Percentiles rank a stretch among this genome's conserved stretches.
Evolutionary conservation across 2,113 vertebrate genomes (phyloP).

Genomic region (Nothoprocta perdicaria): DNA sequence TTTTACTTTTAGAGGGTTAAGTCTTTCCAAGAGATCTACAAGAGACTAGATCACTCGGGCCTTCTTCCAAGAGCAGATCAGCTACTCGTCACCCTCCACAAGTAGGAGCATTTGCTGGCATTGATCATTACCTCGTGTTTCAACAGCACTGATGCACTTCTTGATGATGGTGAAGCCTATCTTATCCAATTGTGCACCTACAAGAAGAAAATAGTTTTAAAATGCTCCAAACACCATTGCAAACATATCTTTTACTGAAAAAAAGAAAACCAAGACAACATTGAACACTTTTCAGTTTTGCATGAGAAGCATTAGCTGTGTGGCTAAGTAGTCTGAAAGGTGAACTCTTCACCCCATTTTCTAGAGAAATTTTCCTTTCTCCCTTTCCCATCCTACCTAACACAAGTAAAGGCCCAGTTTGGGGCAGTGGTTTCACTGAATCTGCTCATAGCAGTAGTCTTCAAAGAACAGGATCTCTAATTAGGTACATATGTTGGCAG

Average conservation of each 20-base stretch:
- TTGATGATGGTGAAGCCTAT: constrained; percentile 88
- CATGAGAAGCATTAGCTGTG: no score
- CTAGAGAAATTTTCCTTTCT: neutral
- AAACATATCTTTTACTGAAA: neutral
- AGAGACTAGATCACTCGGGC: neutral
- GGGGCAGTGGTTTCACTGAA: neutral
- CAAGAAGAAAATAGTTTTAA: neutral
- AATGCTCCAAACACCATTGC: neutral
- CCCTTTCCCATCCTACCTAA: neutral
- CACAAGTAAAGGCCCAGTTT: neutral
- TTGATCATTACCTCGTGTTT: constrained; percentile 88
- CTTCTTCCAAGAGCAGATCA: neutral
- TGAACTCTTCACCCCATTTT: neutral
- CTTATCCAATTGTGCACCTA: constrained; percentile 91
- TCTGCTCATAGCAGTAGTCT: constrained; percentile 44
- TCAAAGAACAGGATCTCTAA: constrained; percentile 50
- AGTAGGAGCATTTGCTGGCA: neutral
- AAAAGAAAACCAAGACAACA: neutral
- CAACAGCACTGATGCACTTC: constrained; percentile 92
- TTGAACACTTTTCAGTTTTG: neutral
- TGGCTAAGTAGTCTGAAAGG: neutral
- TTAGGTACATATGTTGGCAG: constrained; percentile 46
- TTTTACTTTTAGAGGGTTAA: neutral
- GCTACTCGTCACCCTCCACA: neutral
- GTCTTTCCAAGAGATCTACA: neutral